Evolutionary conservation across 2,888 invertebrate genomes (phyloP), one percentile per base, ranked within the genome.

Genomic region (Dromius quadrimaculatus): DNA sequence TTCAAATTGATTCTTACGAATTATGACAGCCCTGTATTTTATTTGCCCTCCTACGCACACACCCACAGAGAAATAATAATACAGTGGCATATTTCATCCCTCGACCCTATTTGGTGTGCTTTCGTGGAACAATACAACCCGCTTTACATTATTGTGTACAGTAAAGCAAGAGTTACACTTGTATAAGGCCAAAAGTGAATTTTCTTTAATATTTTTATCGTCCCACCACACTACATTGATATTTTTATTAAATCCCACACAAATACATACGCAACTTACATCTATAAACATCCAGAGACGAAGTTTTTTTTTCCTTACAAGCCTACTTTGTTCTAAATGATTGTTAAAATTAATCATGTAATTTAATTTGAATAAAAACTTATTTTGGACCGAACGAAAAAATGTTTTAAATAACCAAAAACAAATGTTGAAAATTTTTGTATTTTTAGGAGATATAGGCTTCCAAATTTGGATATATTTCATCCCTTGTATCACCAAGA

Each of bases 181-280:
- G n/a, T n/a, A n/a, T 32, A 69, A 71, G 64, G 70, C 72, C 71
- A 65, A 65, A 74, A 73, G 72, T 74, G 73, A 74, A 74, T 74
- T 74, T 74, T 72, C 74, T 74, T 74, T 73, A 74, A 74, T 74
- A 74, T 74, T 74, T 74, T 74, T 72, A 73, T 73, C 72, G 69
- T 72, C 72, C 65, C 28, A 63, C 68, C 71, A 72, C 72, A 64
- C 5, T 34, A 34, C 43, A 45, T 63, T 57, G 71, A 73, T 73
- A 73, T 72, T 73, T 73, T 73, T 73, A 73, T 72, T 73, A 73
- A 73, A 73, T 13, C 19, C 8, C 43, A 28, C 23, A 11, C 22
- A 5, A 11, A 22, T 11, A 54, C 54, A 54, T 15, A 54, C 36
- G 11, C 1, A 41, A n/a, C n/a, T n/a, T n/a, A n/a, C n/a, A n/a